Evolutionary conservation across 2,113 vertebrate genomes (phyloP), one percentile per base, ranked within the genome.

Genomic region (Strigops habroptila): DNA sequence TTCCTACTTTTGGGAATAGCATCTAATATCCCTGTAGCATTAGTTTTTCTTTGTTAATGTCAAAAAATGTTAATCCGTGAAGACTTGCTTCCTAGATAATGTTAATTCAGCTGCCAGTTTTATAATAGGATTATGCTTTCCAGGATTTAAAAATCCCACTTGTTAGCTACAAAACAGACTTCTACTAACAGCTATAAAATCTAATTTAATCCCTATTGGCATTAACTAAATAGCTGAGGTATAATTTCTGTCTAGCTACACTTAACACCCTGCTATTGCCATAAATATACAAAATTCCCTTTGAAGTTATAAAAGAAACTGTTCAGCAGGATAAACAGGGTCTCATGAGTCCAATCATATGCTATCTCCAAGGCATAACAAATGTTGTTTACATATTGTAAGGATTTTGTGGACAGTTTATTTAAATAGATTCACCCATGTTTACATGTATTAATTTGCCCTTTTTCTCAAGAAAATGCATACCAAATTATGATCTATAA

Each of bases 101-200:
- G 96, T 97, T 98, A 98, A 98, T 97, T 98, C 97, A 97, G 96
- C 97, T 97, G 97, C 95, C 97, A 97, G 97, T 97, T 97, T 98
- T 96, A 97, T 98, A 98, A 98, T 97, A 98, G 97, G 98, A 98
- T 98, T 98, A 98, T 94, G 94, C 97, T 98, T 98, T 97, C 97
- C 96, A 97, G 97, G 97, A 98, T 97, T 98, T 98, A 97, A 98
- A 97, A 97, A 97, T 97, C 96, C 97, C 97, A 98, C 96, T 98
- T 97, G 98, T 98, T 98, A 98, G 97, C 92, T 92, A 97, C 97
- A 97, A 98, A 98, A 98, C 92, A 98, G 97, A 97, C 96, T 97
- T 97, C 96, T 96, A 96, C 97, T 97, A 97, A 98, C 96, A 94
- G 96, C 97, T 98, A 97, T 98, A 98, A 98, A 98, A 97, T 97